Evolutionary conservation across 2,113 vertebrate species (phyloP).

Genomic region (Chaenocephalus aceratus): DNA sequence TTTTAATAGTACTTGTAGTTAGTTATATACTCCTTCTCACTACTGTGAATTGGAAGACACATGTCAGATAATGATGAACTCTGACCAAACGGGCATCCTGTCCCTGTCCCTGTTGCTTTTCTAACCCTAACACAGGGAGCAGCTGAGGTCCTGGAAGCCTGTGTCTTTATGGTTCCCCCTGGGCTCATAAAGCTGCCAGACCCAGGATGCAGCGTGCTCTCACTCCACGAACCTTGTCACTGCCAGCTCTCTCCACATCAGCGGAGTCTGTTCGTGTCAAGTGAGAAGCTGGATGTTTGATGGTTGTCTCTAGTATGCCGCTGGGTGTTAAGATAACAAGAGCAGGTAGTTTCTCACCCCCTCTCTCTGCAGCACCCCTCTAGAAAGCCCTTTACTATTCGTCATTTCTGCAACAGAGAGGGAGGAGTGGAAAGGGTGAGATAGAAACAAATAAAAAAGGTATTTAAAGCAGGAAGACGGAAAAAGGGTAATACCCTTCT

Average conservation of each 20-base stretch:
- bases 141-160: slow-evolving; percentile 45
- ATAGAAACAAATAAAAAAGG: slow-evolving; percentile 61
- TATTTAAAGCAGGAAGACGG: slow-evolving; percentile 46
- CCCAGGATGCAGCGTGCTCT: slow-evolving; percentile 68
- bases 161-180: slow-evolving; percentile 67
- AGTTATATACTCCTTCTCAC: slow-evolving; percentile 10
- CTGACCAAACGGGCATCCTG: slow-evolving; percentile 73
- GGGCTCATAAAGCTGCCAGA: slow-evolving; percentile 76
- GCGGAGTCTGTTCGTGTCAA: slow-evolving; percentile 63
- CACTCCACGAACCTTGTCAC: slow-evolving; percentile 62
- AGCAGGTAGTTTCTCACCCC: slow-evolving; percentile 62
- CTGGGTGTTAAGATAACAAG: slow-evolving; percentile 72
- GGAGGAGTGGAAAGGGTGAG: slow-evolving; percentile 44
- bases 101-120: slow-evolving; percentile 63
- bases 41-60: slow-evolving; percentile 53
- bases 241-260: slow-evolving; percentile 61
- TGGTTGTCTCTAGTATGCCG: slow-evolving; percentile 58
- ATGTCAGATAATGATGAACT: slow-evolving; percentile 66
- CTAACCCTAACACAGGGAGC: slow-evolving; percentile 63
- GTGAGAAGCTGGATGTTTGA: slow-evolving; percentile 65
- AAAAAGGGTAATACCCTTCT: slow-evolving; percentile 49
- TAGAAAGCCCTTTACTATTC: slow-evolving; percentile 61
- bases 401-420: slow-evolving; percentile 52
- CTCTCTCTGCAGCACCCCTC: slow-evolving; percentile 47
- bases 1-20: neutral